Evolutionary conservation across 2,797 vertebrate species (phyloP).

Genomic region (Coreius guichenoti): DNA sequence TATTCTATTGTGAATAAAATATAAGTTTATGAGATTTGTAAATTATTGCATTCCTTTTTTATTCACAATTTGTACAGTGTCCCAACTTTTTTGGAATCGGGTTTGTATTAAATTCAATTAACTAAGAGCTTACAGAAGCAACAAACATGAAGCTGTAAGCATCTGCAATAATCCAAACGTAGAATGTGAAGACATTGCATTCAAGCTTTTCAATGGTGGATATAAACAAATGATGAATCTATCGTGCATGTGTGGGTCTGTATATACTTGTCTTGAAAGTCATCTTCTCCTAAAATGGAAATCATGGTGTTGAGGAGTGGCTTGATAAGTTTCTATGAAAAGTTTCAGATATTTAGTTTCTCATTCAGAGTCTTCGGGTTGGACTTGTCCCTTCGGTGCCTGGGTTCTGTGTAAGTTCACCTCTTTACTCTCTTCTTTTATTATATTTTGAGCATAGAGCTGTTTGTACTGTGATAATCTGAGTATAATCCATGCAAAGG

Average conservation of each 20-base stretch:
- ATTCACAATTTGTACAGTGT: too few relatives aligned
- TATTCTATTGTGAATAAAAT: too few relatives aligned
- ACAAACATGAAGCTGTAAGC: background rate
- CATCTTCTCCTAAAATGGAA: constrained; percentile 39
- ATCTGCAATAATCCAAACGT: background rate
- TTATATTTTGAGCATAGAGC: background rate
- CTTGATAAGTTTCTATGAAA: background rate
- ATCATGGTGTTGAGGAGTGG: constrained; percentile 16
- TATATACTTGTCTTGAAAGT: background rate
- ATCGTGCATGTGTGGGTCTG: background rate
- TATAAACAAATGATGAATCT: constrained; percentile 12
- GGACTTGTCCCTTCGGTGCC: background rate
- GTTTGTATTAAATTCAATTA: background rate
- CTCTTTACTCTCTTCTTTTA: background rate
- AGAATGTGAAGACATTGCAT: background rate
- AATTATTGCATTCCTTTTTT: too few relatives aligned
- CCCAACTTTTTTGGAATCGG: too few relatives aligned
- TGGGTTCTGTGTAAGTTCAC: constrained; percentile 41
- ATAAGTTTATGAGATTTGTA: too few relatives aligned
- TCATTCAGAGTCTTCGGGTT: background rate
- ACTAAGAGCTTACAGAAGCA: background rate
- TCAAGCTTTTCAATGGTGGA: background rate
- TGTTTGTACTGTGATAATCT: background rate
- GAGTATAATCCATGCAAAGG: background rate
- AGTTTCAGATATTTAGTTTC: background rate